Percentiles rank a stretch among this genome's conserved stretches.
These are phyloP conservation scores for Aleiodes testaceus DNA, from an alignment of 2,888 invertebrate genomes.

Conservation along the genomic window DNA sequence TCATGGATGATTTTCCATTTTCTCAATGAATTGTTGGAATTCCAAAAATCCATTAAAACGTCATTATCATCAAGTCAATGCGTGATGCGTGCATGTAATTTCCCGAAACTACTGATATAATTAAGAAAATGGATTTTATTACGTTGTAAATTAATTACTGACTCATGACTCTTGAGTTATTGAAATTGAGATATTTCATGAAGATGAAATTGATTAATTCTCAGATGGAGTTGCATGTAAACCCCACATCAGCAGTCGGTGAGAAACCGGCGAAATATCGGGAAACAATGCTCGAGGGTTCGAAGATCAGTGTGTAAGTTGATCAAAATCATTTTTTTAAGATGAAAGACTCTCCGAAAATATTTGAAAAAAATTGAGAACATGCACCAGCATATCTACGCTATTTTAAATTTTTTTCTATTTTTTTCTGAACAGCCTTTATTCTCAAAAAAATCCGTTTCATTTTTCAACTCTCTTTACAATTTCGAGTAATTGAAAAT, in stretches of 20 bases:
- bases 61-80: not conserved
- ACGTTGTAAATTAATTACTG: constrained; percentile 11
- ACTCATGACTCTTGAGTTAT: not conserved
- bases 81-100: constrained; percentile 13
- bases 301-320: constrained; percentile 43
- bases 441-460: too few relatives aligned
- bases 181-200: not conserved
- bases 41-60: too few relatives aligned
- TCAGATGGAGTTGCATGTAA: constrained; percentile 70
- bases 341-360: not conserved
- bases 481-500: not conserved
- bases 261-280: constrained; percentile 59
- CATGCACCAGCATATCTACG: not conserved
- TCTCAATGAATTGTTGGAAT: too few relatives aligned
- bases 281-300: constrained; percentile 63
- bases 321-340: not conserved
- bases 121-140: constrained; percentile 15
- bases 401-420: not conserved
- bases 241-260: constrained; percentile 56
- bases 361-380: not conserved
- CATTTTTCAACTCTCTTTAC: too few relatives aligned
- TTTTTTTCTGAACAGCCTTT: not conserved
- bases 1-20: too few relatives aligned
- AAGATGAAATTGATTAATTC: constrained; percentile 24
- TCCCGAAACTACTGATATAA: constrained; percentile 35